Evolutionary conservation across 2,113 vertebrate genomes (phyloP).

Genomic region (Clarias magur): DNA sequence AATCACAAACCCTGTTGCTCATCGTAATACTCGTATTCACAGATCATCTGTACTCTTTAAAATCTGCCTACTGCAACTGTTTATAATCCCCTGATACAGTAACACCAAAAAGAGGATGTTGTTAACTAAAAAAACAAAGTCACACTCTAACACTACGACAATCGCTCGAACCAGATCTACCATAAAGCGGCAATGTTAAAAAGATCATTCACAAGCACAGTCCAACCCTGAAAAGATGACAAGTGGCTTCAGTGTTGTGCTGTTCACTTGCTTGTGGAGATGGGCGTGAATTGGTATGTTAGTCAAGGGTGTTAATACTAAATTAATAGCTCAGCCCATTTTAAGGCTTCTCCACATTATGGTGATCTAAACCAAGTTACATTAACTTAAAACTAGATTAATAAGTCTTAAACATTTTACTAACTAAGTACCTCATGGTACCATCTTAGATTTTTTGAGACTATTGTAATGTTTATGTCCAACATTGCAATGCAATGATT

Average conservation of each 20-base stretch:
- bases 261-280: background rate
- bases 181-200: no score
- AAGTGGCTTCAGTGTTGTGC: background rate
- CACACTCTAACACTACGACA: background rate
- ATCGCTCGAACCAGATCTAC: background rate
- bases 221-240: background rate
- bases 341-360: background rate
- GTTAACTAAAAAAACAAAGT: background rate
- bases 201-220: background rate
- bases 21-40: background rate
- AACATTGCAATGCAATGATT: background rate
- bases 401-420: background rate
- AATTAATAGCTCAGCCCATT: background rate
- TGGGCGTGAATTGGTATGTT: background rate
- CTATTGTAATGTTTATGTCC: background rate
- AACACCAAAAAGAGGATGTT: background rate
- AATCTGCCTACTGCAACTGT: background rate
- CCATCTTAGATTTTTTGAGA: background rate
- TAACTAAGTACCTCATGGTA: background rate
- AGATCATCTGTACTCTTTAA: background rate
- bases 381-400: background rate
- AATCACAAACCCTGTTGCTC: background rate
- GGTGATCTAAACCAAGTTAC: background rate
- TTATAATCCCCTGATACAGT: background rate
- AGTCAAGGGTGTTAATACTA: background rate